Percentiles rank a stretch among this genome's conserved stretches.
These are phyloP conservation scores for Nannobrachium achirus DNA, from an alignment of 2,113 vertebrate species.

Conservation along the genomic window DNA sequence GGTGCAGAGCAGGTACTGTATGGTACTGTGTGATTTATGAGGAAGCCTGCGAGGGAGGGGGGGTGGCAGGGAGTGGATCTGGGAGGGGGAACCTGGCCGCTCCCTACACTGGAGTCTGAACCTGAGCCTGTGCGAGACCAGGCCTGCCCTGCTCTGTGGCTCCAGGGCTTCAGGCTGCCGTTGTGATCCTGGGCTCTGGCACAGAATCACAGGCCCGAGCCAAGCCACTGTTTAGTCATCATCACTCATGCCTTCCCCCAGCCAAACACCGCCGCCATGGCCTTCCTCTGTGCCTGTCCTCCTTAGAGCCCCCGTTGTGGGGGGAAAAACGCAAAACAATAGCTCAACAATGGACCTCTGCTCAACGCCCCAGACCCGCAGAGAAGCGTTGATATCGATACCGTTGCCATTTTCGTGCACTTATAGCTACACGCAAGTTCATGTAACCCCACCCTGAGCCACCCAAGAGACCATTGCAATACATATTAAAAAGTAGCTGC, in stretches of 20 bases:
- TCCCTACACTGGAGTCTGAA: conserved; percentile 52
- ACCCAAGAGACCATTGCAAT: not conserved
- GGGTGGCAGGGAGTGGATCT: conserved; percentile 25
- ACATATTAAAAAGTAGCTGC: not conserved
- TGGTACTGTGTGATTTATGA: conserved; percentile 47
- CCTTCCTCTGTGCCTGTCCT: conserved; percentile 19
- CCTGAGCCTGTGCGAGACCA: conserved; percentile 66
- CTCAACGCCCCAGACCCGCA: conserved; percentile 30
- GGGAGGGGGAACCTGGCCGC: conserved; percentile 60
- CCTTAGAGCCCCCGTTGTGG: conserved; percentile 26
- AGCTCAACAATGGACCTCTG: not conserved
- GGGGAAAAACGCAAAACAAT: conserved; percentile 21
- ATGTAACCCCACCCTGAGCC: not conserved
- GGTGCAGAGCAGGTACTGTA: conserved; percentile 29
- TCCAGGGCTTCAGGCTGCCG: conserved; percentile 59
- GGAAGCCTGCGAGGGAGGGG: conserved; percentile 51
- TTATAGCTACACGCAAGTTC: not conserved
- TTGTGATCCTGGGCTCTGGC: conserved; percentile 59
- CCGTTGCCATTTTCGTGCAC: conserved; percentile 5
- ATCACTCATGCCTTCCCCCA: conserved; percentile 42
- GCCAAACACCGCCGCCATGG: not conserved
- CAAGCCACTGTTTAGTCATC: conserved; percentile 46
- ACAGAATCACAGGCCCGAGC: conserved; percentile 61
- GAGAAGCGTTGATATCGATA: not conserved
- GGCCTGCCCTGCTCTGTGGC: conserved; percentile 69